These are phyloP conservation scores for Venturia canescens DNA, from an alignment of 1,140 invertebrate genomes.

Conservation along the genomic window DNA sequence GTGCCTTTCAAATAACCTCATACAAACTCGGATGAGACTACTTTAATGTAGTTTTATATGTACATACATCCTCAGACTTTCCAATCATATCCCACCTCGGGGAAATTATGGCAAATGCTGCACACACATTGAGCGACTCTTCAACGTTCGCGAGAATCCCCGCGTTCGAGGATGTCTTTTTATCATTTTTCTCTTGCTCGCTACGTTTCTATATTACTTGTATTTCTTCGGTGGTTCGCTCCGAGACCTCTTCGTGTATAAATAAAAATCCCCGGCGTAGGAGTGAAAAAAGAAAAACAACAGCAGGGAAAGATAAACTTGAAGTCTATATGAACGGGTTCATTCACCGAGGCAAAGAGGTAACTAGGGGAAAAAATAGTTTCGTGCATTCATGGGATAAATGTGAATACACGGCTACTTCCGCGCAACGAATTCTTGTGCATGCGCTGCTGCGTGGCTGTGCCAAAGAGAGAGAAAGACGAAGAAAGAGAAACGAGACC, in stretches of 20 bases:
- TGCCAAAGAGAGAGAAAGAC: conserved; percentile 18
- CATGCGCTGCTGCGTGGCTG: conserved; percentile 2
- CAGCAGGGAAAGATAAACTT: not conserved
- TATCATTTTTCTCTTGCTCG: not conserved
- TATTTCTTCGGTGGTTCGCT: not conserved
- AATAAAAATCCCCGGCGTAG: not conserved
- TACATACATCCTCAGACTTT: not conserved
- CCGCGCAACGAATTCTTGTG: not conserved
- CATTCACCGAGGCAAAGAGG: conserved; percentile 30
- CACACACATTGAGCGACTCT: not conserved
- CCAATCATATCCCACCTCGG: conserved; percentile 22
- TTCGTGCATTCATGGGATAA: conserved; percentile 30
- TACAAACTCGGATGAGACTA: not conserved
- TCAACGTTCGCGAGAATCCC: not conserved
- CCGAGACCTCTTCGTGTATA: not conserved
- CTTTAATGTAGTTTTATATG: not conserved
- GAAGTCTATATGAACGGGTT: conserved; percentile 13
- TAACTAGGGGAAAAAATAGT: conserved; percentile 35
- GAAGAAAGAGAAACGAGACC: not conserved
- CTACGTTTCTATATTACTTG: not conserved
- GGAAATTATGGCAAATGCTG: conserved; percentile 10
- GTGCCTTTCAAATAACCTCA: not conserved
- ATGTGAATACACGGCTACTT: not conserved
- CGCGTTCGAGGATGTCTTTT: conserved; percentile 14
- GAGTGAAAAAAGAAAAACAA: not conserved